Evolutionary conservation across 2,797 vertebrate genomes (phyloP), one percentile per base, ranked within the genome.

Genomic region (Acipenser transmontanus): DNA sequence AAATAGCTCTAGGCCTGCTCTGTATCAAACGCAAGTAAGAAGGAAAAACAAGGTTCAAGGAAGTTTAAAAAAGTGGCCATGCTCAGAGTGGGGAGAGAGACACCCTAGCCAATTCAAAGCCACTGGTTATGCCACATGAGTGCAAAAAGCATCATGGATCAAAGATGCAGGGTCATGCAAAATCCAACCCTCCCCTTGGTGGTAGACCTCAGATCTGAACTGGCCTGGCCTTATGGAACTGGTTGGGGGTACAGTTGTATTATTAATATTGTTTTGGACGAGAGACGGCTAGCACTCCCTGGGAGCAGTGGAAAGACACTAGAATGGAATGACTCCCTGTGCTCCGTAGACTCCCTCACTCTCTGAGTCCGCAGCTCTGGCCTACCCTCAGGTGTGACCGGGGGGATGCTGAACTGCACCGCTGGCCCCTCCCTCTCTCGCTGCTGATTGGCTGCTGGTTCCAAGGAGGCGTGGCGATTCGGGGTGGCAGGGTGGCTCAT

Each of bases 321-420:
- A 83, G 77, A 82, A 81, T 76, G 82, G 82, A 84, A 86, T 81
- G 78, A 82, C 76, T 85, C 80, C 83, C 85, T 84, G 85, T 91
- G 86, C 83, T 86, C 85, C 86, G 87, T 82, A 77, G 86, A 88
- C 84, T 86, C 86, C 88, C 89, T 88, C 87, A 82, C 85, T 92
- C 91, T 78, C 78, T 87, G 88, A 84, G 88, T 87, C 85, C 86
- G 90, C 83, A 87, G 88, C 88, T 89, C 88, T 89, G 84, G 91
- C 96, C 96, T 98, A 98, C 97, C 96, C 96, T 99, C 94, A 77
- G 93, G 88, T 78, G 93, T 93, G 94, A 95, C 90, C 84, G 94
- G 84, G 91, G 93, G 91, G 87, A 92, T 86, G 93, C 85, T 84
- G 88, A 84, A 83, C 85, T 93, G 92, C 87, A 73, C 84, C 82